Evolutionary conservation across 1,140 invertebrate species (phyloP), one percentile per base, ranked within the genome.

Genomic region (Coptotermes formosanus): DNA sequence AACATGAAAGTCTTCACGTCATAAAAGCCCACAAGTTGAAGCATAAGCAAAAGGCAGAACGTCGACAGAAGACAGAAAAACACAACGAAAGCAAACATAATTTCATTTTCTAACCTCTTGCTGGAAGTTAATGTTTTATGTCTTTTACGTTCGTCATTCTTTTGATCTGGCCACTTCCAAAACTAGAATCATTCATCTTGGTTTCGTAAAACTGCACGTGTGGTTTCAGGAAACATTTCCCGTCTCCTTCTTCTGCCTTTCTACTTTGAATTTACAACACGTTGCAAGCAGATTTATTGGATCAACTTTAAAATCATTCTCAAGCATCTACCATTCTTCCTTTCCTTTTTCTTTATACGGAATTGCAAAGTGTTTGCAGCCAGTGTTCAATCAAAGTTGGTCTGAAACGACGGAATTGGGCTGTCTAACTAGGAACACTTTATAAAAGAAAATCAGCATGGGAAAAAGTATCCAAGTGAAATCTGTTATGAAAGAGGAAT

Each of bases 241-340:
- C n/a, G 0, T 30, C 64, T 30, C 25, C 25, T 75, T 75, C n/a
- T 16, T 19, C 19, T 30, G 25, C 64, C 64, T 30, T 64, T 64
- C 64, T 75, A 75, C 64, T 75, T 75, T 75, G n/a, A 75, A 75
- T 75, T 75, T 75, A 75, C 64, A 75, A 75, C 64, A 75, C 64
- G 64, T 75, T 75, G 64, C 64, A 9, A 30, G 64, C 16, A 75
- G 64, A 75, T 75, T 75, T 75, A 75, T 75, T 30, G 64, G 64
- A 75, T 75, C 64, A 75, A 75, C n/a, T 75, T 75, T 75, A 75
- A 75, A 75, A 75, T 75, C 64, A 75, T 75, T 75, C 64, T 75
- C 64, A 75, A 75, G 64, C 64, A 2, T 75, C 64, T 75, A 8
- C 64, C 64, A 75, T 75, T n/a, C 25, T 30, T 16, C 2, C 64